phyloP scores from a whole-genome alignment of 2,797 vertebrate genomes.

The Pseudochirops corinnae region DNA sequence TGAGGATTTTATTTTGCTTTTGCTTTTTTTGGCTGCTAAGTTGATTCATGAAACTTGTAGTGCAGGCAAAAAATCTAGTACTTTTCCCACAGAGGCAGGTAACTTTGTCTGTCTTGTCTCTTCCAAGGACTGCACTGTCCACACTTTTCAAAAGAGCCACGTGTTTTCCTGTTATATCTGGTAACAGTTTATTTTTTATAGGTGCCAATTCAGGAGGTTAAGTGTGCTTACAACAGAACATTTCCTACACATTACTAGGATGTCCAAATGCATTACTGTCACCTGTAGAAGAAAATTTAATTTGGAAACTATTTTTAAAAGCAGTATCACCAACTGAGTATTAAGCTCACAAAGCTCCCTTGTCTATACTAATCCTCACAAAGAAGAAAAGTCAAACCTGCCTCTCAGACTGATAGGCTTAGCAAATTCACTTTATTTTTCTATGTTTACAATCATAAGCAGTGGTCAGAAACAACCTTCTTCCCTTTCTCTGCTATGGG shows the following conservation, averaged over 20 bases:
- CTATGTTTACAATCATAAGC: neutral
- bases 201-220: conserved; percentile 22
- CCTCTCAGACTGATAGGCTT: neutral
- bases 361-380: neutral
- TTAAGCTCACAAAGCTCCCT: neutral
- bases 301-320: conserved; percentile 54
- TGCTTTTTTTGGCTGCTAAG: neutral
- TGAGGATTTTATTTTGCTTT: neutral
- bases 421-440: neutral
- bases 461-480: neutral
- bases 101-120: neutral
- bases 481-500: neutral
- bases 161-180: neutral
- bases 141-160: neutral
- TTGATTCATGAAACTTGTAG: neutral
- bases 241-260: neutral
- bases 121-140: neutral
- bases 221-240: conserved; percentile 30
- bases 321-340: conserved; percentile 23
- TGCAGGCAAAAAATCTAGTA: neutral
- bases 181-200: neutral
- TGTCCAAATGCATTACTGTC: conserved; percentile 7
- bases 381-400: conserved; percentile 10
- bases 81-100: neutral
- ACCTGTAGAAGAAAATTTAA: conserved; percentile 26